Percentiles rank a stretch among this genome's conserved stretches.
phyloP scores from a whole-genome alignment of 1,140 invertebrate genomes.

The Bombyx mandarina region DNA sequence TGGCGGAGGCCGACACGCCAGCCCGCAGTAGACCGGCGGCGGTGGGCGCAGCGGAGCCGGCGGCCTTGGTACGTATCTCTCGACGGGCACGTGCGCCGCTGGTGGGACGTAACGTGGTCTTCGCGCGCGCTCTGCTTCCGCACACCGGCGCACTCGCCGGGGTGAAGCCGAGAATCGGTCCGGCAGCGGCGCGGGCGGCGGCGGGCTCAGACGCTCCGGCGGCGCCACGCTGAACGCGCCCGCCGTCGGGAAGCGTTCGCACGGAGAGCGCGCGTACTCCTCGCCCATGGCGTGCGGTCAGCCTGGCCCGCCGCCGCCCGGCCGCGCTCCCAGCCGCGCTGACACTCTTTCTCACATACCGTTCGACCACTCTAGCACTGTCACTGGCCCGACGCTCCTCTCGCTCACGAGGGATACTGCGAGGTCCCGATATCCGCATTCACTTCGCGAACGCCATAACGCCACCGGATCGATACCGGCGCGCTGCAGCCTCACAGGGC shows the following conservation, averaged over 20 bases:
- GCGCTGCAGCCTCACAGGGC: constrained; percentile 60
- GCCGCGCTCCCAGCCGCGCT: constrained; percentile 38
- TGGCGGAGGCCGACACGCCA: constrained; percentile 69
- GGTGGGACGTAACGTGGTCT: constrained; percentile 75
- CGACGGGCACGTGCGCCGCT: constrained; percentile 78
- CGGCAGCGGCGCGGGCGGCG: constrained; percentile 62
- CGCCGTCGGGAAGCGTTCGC: constrained; percentile 68
- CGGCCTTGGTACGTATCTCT: constrained; percentile 76
- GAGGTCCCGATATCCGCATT: constrained; percentile 61
- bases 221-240: constrained; percentile 68
- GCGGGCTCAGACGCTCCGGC: constrained; percentile 65
- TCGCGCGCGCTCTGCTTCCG: constrained; percentile 65
- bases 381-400: constrained; percentile 36
- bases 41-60: constrained; percentile 70
- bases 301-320: constrained; percentile 58
- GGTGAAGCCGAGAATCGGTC: constrained; percentile 71
- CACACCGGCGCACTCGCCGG: constrained; percentile 61
- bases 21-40: constrained; percentile 59
- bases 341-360: constrained; percentile 53
- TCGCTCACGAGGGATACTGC: constrained; percentile 33
- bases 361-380: constrained; percentile 41
- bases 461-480: constrained; percentile 63
- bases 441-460: constrained; percentile 60
- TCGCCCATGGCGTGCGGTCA: constrained; percentile 59
- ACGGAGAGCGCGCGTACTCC: constrained; percentile 71